Evolutionary conservation across 2,113 vertebrate species (phyloP), one percentile per base, ranked within the genome.

Genomic region (Hipposideros armiger): DNA sequence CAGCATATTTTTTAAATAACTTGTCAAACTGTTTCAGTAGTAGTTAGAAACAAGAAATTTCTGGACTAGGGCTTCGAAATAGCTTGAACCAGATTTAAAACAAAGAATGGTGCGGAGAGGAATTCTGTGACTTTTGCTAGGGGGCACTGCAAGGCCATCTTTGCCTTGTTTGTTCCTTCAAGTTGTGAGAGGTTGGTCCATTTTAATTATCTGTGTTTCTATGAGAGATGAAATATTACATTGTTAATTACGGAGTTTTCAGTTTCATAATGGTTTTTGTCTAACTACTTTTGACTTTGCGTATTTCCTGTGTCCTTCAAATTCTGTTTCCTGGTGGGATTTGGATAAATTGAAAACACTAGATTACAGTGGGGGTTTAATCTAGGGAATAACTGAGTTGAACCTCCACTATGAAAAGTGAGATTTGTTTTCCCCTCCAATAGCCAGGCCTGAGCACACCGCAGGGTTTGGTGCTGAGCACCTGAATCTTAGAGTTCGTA

Each of bases 211-310:
- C 52, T 64, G 78, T 64, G 42, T 77, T 93, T 95, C 78, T 52
- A 5, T 70, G 36, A 91, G 69, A 91, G 20, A 84, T 42, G 72
- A 95, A 73, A 45, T 84, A 82, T 66, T 88, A 22, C 40, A 26
- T 74, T 81, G 20, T 91, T 96, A 78, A 91, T 95, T 96, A 88
- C 1, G 5, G 26, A 89, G 20, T 78, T 95, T 95, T 86, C n/a
- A 78, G 72, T 30, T 87, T 90, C 50, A 80, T 56, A 36, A 90
- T 91, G 30, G 16, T 73, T 88, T 95, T 85, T 76, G 32, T 45
- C 24, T 86, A 90, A 78, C 42, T 58, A 70, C 11, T 95, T 94
- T 95, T 86, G 30, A 85, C 20, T 74, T 42, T 91, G 20, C 20
- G 13, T 62, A 70, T 89, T 95, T 86, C 67, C 86, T 47, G 4